Evolutionary conservation across 2,888 invertebrate species (phyloP), one percentile per base, ranked within the genome.

Genomic region (Agrotis puta): DNA sequence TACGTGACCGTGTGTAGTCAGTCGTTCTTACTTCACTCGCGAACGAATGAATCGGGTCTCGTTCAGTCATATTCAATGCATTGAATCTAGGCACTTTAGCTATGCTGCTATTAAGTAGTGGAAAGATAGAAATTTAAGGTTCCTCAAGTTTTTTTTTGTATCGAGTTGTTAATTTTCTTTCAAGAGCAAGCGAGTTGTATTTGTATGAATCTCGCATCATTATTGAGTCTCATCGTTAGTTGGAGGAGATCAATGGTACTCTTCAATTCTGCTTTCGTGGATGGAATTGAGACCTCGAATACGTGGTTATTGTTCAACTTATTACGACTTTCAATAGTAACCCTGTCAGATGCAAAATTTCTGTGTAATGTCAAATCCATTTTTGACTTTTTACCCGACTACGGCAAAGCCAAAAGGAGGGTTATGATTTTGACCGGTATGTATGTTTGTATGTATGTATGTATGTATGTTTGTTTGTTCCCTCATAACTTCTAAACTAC

Each of bases 1-100:
- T 86, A 90, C 88, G 88, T 89, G 89, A 86, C 88, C 77, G 87
- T 92, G 87, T 90, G 89, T 90, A 83, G 63, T 85, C 65, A 39
- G 47, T 16, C 74, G 65, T 73, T 77, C 77, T 68, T 78, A 65
- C 77, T 74, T 78, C 73, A 69, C 76, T 81, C 70, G 70, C 72
- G 74, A 74, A 65, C 66, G 69, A 79, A 77, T 75, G 76, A 79
- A 78, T 79, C 76, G 65, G 70, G 69, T 67, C 68, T 79, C 79
- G 74, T 81, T 83, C 81, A 83, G 67, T 85, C 83, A 84, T 83
- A 81, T 81, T 87, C 83, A 87, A 82, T 85, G 83, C 82, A 81
- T 82, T 81, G 76, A 78, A 83, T 79, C 77, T 67, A 76, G 73
- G 76, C 70, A 83, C 82, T 85, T 82, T 77, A 72, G 69, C 53